A percentile compares a stretch with the other conserved stretches of the same genome.
Conservation (phyloP, 1,140 invertebrate genomes). For the Pemphigus obesinymphae region DNA sequence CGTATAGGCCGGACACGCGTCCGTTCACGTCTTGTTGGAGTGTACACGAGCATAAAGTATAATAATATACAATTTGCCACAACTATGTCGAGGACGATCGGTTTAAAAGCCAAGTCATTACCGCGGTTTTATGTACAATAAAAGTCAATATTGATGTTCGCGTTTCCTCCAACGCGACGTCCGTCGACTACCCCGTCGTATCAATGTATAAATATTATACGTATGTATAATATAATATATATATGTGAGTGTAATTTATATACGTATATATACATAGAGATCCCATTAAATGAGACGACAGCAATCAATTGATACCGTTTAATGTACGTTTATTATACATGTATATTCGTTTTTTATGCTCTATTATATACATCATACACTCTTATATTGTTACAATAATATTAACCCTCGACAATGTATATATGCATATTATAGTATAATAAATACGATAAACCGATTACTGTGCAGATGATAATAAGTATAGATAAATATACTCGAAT, state of each 20-base stretch:
- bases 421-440: neutral
- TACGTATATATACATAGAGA: neutral
- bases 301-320: constrained; percentile 36
- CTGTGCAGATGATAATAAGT: neutral
- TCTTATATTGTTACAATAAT: too few species aligned
- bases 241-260: neutral
- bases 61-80: neutral
- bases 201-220: neutral
- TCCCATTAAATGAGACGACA: constrained; percentile 8
- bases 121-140: constrained; percentile 23
- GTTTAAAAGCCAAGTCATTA: constrained; percentile 24
- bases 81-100: neutral
- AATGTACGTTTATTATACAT: neutral
- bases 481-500: too few species aligned
- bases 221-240: neutral
- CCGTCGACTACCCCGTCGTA: neutral
- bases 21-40: neutral
- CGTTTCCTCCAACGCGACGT: neutral
- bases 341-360: neutral
- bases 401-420: neutral
- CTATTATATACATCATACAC: neutral
- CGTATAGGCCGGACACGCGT: neutral
- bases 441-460: neutral
- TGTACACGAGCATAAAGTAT: neutral
- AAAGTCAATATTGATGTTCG: constrained; percentile 19